Conservation (phyloP, 2,113 vertebrate genomes). For the Cryptotis parvus region DNA sequence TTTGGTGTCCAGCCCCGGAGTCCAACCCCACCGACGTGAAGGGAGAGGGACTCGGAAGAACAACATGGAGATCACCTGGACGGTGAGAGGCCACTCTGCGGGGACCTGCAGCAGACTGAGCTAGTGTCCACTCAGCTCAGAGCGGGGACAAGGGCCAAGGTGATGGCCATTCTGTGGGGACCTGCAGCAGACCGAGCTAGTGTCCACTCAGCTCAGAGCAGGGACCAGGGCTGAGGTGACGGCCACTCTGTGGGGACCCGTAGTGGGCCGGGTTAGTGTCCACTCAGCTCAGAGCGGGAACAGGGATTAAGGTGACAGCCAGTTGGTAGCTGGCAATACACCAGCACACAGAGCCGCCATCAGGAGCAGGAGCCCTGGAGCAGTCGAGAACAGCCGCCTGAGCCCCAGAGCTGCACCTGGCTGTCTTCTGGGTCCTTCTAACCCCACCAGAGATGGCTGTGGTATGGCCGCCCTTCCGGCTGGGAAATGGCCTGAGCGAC, state of each 20-base stretch:
- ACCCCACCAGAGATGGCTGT: accelerated
- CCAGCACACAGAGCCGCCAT: too few species aligned
- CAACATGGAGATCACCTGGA: constrained; percentile 99
- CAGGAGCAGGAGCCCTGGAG: neutral
- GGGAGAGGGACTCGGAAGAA: constrained; percentile 93
- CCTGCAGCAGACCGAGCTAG: too few species aligned
- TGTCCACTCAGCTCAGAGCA: neutral
- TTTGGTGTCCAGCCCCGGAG: constrained; percentile 92
- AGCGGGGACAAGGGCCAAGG: neutral
- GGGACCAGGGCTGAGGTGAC: neutral
- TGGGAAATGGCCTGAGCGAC: neutral
- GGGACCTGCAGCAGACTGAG: too few species aligned
- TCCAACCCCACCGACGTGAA: constrained; percentile 91
- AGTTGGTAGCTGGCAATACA: too few species aligned
- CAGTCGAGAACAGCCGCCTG: too few species aligned
- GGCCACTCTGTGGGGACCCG: accelerated
- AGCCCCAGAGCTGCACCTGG: neutral
- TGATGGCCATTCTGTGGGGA: accelerated
- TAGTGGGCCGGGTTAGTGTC: too few species aligned
- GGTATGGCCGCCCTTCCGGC: neutral
- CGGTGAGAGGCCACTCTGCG: constrained; percentile 85
- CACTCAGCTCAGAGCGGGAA: neutral
- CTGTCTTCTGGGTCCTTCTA: neutral
- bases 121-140: neutral
- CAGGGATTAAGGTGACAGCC: neutral